Evolutionary conservation across 2,888 invertebrate species (phyloP), one percentile per base, ranked within the genome.

Genomic region (Papilio demoleus): DNA sequence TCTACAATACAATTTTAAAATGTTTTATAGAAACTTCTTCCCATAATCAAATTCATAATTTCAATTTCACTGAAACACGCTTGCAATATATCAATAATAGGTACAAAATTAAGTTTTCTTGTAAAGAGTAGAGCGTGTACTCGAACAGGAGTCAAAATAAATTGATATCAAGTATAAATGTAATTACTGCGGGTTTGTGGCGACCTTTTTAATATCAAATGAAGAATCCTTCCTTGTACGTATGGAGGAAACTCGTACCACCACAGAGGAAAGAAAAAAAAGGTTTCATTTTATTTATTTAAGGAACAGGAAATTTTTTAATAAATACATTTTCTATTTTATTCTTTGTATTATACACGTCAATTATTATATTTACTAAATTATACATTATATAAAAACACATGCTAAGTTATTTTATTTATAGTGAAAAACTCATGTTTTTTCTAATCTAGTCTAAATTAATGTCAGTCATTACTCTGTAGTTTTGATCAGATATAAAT

Each of bases 121-220:
- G 17, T 2, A 14, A 31, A 17, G 4, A 31, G 12, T n/a, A 31
- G n/a, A 56, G 17, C 53, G 4, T 31, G 24, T 17, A 31, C 17
- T 56, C 31, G 9, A 31, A 9, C 31, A 56, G n/a, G 31, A 31
- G 9, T 56, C 17, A 17, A n/a, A 31, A 56, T 9, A 56, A 17
- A 56, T 27, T 31, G n/a, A 17, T 31, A 53, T 53, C 38, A 2
- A n/a, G 38, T 40, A 40, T 8, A 60, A 60, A 60, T 56, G 53
- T n/a, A 53, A 53, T 53, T 53, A 50, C 50, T 3, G 53, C 53
- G 31, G 24, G 31, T 31, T 53, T 31, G 53, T 31, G 53, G 9
- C 31, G 31, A 53, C 53, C 53, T 53, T 53, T 53, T 58, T 58
- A 65, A 65, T 65, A 59, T 59, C 47, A 45, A 59, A 47, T 34